Evolutionary conservation across 2,113 vertebrate genomes (phyloP), one percentile per base, ranked within the genome.

Genomic region (Cebus imitator): DNA sequence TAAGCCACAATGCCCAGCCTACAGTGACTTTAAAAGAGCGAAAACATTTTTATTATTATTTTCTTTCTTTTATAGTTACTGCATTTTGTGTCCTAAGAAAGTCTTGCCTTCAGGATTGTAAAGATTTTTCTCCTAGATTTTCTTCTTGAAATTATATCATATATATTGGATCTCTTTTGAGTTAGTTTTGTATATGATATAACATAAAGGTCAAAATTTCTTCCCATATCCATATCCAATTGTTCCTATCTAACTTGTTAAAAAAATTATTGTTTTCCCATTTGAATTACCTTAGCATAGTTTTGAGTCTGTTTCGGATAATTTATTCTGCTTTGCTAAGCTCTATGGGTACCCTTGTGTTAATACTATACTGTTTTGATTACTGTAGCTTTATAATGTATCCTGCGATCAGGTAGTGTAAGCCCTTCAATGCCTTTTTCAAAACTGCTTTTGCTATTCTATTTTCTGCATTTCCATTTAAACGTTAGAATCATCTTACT

Each of bases 401-500:
- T 35, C 30, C 45, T 72, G 27, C 89, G 58, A 64, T 79, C 55
- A 90, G n/a, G 43, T n/a, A 58, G 13, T 32, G 0, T 43, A 43
- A 88, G 1, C 27, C 30, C 32, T 81, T 32, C 20, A 45, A 12
- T 58, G 84, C 76, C 18, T 70, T 88, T 91, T 76, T 61, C 14
- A 30, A 94, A 87, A 52, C 64, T 78, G 32, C 18, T 70, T 89
- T 93, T 12, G 8, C 35, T 50, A 85, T 80, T 81, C 23, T 92
- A 43, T 87, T 96, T 95, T 76, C 21, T 91, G 21, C 2, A 85
- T 87, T 72, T 93, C 18, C 14, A 13, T 57, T 45, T 68, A 89
- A 96, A 96, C 66, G 92, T 94, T 81, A 55, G 45, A 93, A 55
- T 61, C 55, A 52, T 95, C 32, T 92, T 72, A 57, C 43, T 58